Evolutionary conservation across 2,113 vertebrate genomes (phyloP).

Genomic region (Oryzias javanicus): DNA sequence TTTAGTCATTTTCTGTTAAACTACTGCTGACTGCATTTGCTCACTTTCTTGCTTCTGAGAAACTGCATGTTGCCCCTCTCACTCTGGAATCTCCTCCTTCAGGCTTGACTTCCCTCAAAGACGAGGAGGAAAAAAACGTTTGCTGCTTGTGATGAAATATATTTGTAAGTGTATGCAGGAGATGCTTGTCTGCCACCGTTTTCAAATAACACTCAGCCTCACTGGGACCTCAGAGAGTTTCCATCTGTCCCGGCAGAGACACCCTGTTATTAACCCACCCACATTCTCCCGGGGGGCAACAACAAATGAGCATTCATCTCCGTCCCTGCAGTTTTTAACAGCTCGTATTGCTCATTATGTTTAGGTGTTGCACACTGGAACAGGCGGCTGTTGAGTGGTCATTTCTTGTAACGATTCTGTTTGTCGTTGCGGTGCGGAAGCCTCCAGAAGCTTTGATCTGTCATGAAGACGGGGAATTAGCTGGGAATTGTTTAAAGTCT

Average conservation of each 20-base stretch:
- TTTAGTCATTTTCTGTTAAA: slow-evolving; percentile 33
- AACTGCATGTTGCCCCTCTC: slow-evolving; percentile 43
- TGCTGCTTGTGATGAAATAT: slow-evolving; percentile 49
- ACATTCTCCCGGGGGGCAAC: slow-evolving; percentile 52
- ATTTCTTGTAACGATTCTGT: slow-evolving; percentile 5
- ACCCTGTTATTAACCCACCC: slow-evolving; percentile 67
- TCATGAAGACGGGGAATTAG: slow-evolving; percentile 25
- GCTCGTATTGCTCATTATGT: slow-evolving; percentile 38
- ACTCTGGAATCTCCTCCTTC: slow-evolving; percentile 51
- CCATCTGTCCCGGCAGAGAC: slow-evolving; percentile 59
- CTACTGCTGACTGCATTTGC: slow-evolving; percentile 64
- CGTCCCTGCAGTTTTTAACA: slow-evolving; percentile 36
- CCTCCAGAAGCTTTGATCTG: slow-evolving; percentile 1
- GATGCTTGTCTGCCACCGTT: slow-evolving; percentile 33
- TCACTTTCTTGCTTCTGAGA: slow-evolving; percentile 53
- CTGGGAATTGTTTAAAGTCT: slow-evolving; percentile 33
- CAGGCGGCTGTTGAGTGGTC: slow-evolving; percentile 47
- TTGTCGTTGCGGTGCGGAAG: slow-evolving; percentile 37
- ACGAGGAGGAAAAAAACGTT: slow-evolving; percentile 38
- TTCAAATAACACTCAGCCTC: slow-evolving; percentile 51
- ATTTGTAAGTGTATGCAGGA: slow-evolving; percentile 20
- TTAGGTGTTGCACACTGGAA: slow-evolving; percentile 46
- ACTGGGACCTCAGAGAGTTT: slow-evolving; percentile 49
- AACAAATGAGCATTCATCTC: slow-evolving; percentile 39
- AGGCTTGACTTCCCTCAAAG: slow-evolving; percentile 52